Conservation (phyloP, 2,797 vertebrate species). For the Sebastes dallii region DNA sequence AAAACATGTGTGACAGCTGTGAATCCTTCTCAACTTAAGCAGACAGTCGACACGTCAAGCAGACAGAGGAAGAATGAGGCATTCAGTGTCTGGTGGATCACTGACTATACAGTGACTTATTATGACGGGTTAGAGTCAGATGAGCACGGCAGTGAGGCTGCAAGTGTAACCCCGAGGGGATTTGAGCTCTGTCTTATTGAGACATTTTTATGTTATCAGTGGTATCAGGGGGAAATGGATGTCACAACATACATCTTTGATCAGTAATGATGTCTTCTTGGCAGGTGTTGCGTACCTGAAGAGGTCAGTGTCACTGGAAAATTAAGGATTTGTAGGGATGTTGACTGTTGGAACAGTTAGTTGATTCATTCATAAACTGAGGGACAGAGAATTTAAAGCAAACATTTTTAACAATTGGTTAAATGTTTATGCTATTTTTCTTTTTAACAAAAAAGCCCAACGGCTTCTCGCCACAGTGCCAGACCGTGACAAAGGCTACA, state of each 20-base stretch:
- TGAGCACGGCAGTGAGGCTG: neutral
- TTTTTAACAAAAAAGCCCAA: too few relatives aligned
- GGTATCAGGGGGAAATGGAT: neutral
- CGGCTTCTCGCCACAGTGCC: too few relatives aligned
- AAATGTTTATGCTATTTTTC: too few relatives aligned
- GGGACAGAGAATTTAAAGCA: neutral
- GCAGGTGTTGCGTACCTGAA: neutral
- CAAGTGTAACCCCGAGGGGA: neutral
- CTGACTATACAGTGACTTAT: slow-evolving; percentile 19
- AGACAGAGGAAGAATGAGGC: neutral
- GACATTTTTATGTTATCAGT: too few relatives aligned
- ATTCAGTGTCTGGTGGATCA: slow-evolving; percentile 3
- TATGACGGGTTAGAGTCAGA: slow-evolving; percentile 29
- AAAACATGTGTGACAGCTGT: neutral
- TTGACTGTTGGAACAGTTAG: neutral
- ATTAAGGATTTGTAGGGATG: neutral
- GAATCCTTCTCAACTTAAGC: neutral
- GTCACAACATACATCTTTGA: slow-evolving; percentile 2
- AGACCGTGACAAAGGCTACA: too few relatives aligned
- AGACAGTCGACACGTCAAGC: neutral
- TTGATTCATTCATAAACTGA: too few relatives aligned
- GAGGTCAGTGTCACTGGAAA: neutral
- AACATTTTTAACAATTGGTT: neutral
- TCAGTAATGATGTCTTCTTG: neutral
- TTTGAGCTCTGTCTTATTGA: neutral